Conservation (phyloP, 2,113 vertebrate genomes). For the Azemiops feae region DNA sequence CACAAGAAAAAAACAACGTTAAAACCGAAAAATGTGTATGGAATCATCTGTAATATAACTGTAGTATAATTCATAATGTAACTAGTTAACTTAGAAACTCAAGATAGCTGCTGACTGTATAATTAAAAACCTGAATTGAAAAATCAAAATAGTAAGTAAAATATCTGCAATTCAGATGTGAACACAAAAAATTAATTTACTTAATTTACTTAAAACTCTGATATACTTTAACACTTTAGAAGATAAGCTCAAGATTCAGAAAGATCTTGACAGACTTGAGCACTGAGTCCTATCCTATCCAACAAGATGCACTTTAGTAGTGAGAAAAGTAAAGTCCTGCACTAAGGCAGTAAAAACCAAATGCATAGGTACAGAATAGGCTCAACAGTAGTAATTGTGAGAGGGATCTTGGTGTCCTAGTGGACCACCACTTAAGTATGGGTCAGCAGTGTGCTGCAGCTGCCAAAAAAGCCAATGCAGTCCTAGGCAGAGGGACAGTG, state of each 20-base stretch:
- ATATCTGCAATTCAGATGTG: neutral
- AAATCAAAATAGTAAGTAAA: neutral
- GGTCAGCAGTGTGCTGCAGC: too few species aligned
- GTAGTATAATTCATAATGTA: neutral
- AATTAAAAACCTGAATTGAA: neutral
- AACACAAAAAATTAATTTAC: neutral
- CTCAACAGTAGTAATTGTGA: too few species aligned
- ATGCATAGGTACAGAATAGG: too few species aligned
- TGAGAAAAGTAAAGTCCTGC: too few species aligned
- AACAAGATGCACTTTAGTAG: too few species aligned
- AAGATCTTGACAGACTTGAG: neutral
- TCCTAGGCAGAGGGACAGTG: too few species aligned
- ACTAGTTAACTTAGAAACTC: neutral
- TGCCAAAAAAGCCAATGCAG: too few species aligned
- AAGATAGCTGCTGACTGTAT: neutral
- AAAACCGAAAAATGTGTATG: neutral
- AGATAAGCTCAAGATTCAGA: neutral
- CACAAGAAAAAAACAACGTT: neutral
- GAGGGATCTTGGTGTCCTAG: too few species aligned
- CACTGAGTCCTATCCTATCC: neutral
- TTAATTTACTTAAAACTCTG: neutral
- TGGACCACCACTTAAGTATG: too few species aligned
- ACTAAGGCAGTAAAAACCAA: too few species aligned
- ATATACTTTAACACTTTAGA: neutral
- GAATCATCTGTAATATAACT: neutral